Percentiles rank a stretch among this genome's conserved stretches.
Evolutionary conservation across 2,888 invertebrate genomes (phyloP).

Genomic region (Tubiluchus corallicola): DNA sequence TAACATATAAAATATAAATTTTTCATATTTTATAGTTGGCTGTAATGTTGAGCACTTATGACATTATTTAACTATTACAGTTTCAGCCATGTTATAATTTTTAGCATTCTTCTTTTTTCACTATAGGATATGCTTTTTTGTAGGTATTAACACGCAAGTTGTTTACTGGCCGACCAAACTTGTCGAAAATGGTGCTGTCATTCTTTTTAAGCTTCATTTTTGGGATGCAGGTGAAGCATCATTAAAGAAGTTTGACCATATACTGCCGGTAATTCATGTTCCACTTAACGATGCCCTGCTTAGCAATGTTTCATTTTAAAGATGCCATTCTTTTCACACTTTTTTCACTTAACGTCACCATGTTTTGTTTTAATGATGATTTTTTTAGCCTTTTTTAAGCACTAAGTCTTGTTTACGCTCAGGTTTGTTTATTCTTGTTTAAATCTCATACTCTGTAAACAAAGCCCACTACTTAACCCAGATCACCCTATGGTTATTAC

Average conservation of each 20-base stretch:
- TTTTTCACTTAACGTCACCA: conserved; percentile 8
- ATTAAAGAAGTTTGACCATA: conserved; percentile 37
- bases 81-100: background rate
- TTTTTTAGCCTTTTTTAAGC: too few species aligned
- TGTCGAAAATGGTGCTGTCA: conserved; percentile 32
- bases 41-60: too few species aligned
- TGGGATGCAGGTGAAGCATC: conserved; percentile 40
- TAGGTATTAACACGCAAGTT: conserved; percentile 36
- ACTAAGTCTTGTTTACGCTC: too few species aligned
- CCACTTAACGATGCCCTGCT: background rate
- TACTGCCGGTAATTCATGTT: conserved; percentile 32
- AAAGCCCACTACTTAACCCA: too few species aligned
- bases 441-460: too few species aligned
- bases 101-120: background rate
- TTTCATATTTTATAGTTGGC: too few species aligned
- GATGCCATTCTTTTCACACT: background rate
- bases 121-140: conserved; percentile 7
- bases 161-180: conserved; percentile 40
- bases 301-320: background rate
- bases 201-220: conserved; percentile 37
- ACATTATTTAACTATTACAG: background rate
- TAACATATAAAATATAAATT: background rate
- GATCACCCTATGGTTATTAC: too few species aligned
- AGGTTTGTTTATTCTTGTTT: too few species aligned
- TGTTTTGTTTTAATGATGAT: conserved; percentile 1